Conservation (phyloP, 2,113 vertebrate species). For the Mus pahari region DNA sequence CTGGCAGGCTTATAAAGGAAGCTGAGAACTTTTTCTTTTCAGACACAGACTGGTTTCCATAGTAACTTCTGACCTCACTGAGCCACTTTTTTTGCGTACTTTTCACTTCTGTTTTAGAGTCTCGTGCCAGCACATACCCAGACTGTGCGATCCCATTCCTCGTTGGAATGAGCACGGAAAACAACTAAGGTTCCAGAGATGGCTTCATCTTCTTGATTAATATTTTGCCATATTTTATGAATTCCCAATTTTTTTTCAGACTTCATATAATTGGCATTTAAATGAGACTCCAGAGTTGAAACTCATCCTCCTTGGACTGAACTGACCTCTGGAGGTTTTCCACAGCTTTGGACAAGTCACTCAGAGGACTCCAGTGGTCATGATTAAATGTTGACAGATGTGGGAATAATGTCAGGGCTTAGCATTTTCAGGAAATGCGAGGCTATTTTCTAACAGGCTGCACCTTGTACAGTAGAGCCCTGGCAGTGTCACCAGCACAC, state of each 20-base stretch:
- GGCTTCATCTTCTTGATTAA: conserved; percentile 51
- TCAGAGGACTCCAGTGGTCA: neutral
- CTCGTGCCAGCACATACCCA: neutral
- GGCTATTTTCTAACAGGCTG: neutral
- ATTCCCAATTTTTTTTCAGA: conserved; percentile 34
- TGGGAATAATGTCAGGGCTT: neutral
- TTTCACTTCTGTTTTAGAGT: conserved; percentile 33
- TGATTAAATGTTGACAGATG: neutral
- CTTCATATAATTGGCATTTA: conserved; percentile 47
- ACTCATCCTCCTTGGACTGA: neutral
- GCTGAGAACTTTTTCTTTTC: conserved; percentile 28
- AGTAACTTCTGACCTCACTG: conserved; percentile 4
- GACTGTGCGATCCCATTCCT: neutral
- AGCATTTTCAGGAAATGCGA: neutral
- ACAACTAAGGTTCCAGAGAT: conserved; percentile 43
- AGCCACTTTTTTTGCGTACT: neutral
- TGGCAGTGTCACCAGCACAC: neutral
- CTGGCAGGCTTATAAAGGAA: conserved; percentile 27
- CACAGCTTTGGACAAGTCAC: neutral
- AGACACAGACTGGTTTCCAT: conserved; percentile 29
- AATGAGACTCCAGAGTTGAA: conserved; percentile 21
- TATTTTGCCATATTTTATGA: conserved; percentile 53
- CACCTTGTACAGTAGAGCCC: neutral
- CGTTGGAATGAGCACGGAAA: neutral
- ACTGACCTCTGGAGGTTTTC: neutral